Conservation (phyloP, 2,797 vertebrate species). For the Scyliorhinus canicula region DNA sequence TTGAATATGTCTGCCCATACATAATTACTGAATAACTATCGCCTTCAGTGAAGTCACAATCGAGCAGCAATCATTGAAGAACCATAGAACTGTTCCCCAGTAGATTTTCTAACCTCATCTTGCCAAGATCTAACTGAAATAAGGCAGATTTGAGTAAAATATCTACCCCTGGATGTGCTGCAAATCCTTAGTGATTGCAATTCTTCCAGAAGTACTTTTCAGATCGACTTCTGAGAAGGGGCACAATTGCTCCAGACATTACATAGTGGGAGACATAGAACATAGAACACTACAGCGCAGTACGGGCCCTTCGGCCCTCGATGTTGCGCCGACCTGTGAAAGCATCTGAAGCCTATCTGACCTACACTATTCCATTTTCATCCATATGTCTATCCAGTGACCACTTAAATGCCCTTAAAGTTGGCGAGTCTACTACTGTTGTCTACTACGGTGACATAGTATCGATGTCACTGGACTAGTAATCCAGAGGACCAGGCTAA, state of each 20-base stretch:
- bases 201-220: constrained; percentile 46
- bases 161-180: constrained; percentile 49
- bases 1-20: neutral
- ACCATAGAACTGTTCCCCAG: neutral
- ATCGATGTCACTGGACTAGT: too few relatives aligned
- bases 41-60: neutral
- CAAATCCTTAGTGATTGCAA: constrained; percentile 54
- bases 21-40: neutral
- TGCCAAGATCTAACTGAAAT: neutral
- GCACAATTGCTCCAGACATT: neutral
- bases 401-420: too few relatives aligned
- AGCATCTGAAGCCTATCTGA: too few relatives aligned
- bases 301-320: too few relatives aligned
- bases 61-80: neutral
- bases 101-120: neutral
- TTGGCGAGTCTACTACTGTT: too few relatives aligned
- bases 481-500: too few relatives aligned
- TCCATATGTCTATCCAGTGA: too few relatives aligned
- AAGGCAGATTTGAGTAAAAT: neutral
- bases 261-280: too few relatives aligned
- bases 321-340: too few relatives aligned
- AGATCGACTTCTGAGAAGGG: constrained; percentile 46
- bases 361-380: too few relatives aligned
- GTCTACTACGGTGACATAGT: too few relatives aligned
- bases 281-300: too few relatives aligned